Percentiles rank a stretch among this genome's conserved stretches.
These are phyloP conservation scores for Trachymyrmex septentrionalis DNA, from an alignment of 1,140 invertebrate species.

Conservation along the genomic window DNA sequence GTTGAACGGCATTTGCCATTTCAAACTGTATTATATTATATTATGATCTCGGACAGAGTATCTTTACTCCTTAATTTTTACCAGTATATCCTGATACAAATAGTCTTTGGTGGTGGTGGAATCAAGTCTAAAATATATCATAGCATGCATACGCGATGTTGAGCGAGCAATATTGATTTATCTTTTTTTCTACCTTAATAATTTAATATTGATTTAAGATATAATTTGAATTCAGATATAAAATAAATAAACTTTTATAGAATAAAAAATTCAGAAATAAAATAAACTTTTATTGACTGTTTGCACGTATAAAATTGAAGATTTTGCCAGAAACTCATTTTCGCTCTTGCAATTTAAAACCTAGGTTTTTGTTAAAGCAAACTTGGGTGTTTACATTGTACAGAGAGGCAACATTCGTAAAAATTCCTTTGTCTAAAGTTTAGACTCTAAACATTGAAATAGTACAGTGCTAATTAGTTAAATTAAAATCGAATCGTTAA, in stretches of 20 bases:
- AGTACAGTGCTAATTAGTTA: neutral
- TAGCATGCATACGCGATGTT: too few species aligned
- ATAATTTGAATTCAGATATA: constrained; percentile 7
- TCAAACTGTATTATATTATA: neutral
- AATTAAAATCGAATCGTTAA: too few species aligned
- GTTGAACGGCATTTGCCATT: neutral
- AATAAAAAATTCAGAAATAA: too few species aligned
- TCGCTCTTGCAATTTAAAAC: neutral
- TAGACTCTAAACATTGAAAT: neutral
- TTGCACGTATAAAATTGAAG: neutral
- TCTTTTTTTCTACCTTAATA: neutral
- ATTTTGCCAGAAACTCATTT: neutral
- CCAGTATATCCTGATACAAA: neutral
- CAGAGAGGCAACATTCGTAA: neutral
- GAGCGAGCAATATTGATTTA: too few species aligned
- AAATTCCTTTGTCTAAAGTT: neutral
- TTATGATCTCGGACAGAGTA: too few species aligned
- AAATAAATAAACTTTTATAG: neutral
- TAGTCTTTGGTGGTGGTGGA: too few species aligned
- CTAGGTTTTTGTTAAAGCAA: neutral
- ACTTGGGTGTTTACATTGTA: neutral
- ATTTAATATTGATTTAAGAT: neutral
- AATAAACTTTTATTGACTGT: neutral
- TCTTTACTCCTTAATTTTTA: neutral
- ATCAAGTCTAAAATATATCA: too few species aligned